Evolutionary conservation across 2,888 invertebrate species (phyloP).

Genomic region (Melanophora roralis): DNA sequence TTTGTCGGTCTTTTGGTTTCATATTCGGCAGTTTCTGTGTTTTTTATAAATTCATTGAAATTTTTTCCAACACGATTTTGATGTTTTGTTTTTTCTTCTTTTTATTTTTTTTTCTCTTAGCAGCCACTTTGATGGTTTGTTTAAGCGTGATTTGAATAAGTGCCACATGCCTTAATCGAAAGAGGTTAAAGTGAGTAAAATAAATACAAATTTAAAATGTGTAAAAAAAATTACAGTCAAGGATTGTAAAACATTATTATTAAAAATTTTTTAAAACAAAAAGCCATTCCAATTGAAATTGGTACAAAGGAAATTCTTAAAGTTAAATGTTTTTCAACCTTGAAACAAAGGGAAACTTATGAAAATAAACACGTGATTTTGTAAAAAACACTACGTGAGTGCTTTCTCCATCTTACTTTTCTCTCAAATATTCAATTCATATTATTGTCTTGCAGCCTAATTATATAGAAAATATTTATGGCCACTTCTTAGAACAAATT

Average conservation of each 20-base stretch:
- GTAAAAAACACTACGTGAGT: too few species aligned
- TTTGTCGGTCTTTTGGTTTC: constrained; percentile 32
- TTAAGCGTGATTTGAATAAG: constrained; percentile 56
- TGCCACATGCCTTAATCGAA: constrained; percentile 58
- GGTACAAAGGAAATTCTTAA: too few species aligned
- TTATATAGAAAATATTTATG: too few species aligned
- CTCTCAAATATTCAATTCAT: not conserved
- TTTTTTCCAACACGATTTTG: constrained; percentile 43
- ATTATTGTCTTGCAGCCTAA: not conserved
- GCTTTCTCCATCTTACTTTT: not conserved
- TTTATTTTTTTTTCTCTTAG: constrained; percentile 9
- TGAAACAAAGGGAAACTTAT: too few species aligned
- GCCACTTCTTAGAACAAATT: too few species aligned
- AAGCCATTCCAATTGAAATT: too few species aligned
- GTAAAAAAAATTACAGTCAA: constrained; percentile 16
- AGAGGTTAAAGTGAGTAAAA: not conserved
- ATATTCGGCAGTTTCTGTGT: constrained; percentile 38
- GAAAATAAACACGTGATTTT: too few species aligned
- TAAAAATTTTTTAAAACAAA: too few species aligned
- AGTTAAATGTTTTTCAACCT: too few species aligned
- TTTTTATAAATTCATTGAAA: constrained; percentile 22
- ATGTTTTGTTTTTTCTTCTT: constrained; percentile 19
- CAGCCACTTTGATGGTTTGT: constrained; percentile 28
- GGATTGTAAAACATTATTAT: constrained; percentile 10
- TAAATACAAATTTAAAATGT: not conserved